A percentile compares a stretch with the other conserved stretches of the same genome.
phyloP scores from a whole-genome alignment of 1,140 invertebrate species.

The Drosophila elegans region DNA sequence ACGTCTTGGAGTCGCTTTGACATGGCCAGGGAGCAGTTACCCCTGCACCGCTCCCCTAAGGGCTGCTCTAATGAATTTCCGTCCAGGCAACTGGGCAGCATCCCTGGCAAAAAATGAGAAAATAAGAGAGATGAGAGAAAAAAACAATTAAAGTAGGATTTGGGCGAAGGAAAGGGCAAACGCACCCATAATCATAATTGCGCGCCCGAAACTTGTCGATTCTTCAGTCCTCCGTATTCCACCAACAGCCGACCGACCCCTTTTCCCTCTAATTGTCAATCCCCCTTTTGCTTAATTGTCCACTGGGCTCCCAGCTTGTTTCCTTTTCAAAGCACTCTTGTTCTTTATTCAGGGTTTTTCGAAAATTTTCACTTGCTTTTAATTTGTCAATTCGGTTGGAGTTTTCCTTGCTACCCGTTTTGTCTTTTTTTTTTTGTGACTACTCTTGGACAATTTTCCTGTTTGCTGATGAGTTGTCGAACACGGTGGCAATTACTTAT shows the following conservation, averaged over 20 bases:
- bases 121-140: constrained; percentile 38
- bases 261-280: constrained; percentile 63
- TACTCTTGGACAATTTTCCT: constrained; percentile 11
- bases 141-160: constrained; percentile 75
- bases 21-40: constrained; percentile 55
- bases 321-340: constrained; percentile 50
- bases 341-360: constrained; percentile 28
- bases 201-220: constrained; percentile 70
- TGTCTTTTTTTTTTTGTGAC: neutral
- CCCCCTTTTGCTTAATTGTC: constrained; percentile 72
- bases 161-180: constrained; percentile 22
- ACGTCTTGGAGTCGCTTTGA: constrained; percentile 78
- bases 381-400: constrained; percentile 74
- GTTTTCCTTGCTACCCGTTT: constrained; percentile 11
- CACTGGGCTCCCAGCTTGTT: constrained; percentile 42
- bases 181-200: constrained; percentile 81
- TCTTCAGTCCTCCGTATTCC: constrained; percentile 6
- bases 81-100: constrained; percentile 72
- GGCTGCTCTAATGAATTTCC: constrained; percentile 82
- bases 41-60: constrained; percentile 4
- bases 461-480: constrained; percentile 70
- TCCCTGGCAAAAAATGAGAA: constrained; percentile 30
- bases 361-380: constrained; percentile 70
- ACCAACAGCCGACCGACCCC: constrained; percentile 21
- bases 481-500: constrained; percentile 82